Percentiles rank a stretch among this genome's conserved stretches.
Evolutionary conservation across 2,888 invertebrate genomes (phyloP).

Genomic region (Schizotus pectinicornis): DNA sequence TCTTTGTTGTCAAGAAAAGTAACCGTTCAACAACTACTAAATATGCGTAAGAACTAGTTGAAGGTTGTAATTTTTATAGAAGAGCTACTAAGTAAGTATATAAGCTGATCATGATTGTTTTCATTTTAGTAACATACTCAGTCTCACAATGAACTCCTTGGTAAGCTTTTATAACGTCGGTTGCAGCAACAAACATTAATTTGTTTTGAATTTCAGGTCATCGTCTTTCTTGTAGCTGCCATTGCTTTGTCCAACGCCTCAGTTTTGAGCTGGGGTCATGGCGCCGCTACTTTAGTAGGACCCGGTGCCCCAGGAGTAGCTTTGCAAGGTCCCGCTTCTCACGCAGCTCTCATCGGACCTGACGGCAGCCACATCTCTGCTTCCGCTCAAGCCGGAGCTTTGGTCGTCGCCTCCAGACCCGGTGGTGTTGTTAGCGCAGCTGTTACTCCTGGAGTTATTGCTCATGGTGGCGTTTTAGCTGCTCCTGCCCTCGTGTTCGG

Average conservation of each 20-base stretch:
- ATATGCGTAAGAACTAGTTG: constrained; percentile 36
- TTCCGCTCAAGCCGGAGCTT: constrained; percentile 56
- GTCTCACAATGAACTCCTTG: constrained; percentile 48
- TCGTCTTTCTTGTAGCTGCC: constrained; percentile 39
- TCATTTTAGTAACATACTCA: constrained; percentile 23
- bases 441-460: constrained; percentile 47
- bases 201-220: constrained; percentile 28
- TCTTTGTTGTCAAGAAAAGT: constrained; percentile 19
- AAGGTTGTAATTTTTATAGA: constrained; percentile 41
- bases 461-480: constrained; percentile 20
- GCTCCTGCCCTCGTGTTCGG: constrained; percentile 5
- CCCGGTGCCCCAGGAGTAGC: constrained; percentile 49
- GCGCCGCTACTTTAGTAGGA: constrained; percentile 46
- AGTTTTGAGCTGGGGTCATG: constrained; percentile 38
- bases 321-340: constrained; percentile 47
- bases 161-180: constrained; percentile 38
- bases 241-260: constrained; percentile 47
- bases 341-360: constrained; percentile 47
- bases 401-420: constrained; percentile 52
- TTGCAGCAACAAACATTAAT: neutral
- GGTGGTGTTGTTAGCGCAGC: constrained; percentile 50
- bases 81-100: constrained; percentile 31
- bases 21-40: constrained; percentile 28
- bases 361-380: constrained; percentile 59
- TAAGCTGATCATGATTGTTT: constrained; percentile 37